Percentiles rank a stretch among this genome's conserved stretches.
Conservation (phyloP, 1,140 invertebrate species). For the Polyergus mexicanus region DNA sequence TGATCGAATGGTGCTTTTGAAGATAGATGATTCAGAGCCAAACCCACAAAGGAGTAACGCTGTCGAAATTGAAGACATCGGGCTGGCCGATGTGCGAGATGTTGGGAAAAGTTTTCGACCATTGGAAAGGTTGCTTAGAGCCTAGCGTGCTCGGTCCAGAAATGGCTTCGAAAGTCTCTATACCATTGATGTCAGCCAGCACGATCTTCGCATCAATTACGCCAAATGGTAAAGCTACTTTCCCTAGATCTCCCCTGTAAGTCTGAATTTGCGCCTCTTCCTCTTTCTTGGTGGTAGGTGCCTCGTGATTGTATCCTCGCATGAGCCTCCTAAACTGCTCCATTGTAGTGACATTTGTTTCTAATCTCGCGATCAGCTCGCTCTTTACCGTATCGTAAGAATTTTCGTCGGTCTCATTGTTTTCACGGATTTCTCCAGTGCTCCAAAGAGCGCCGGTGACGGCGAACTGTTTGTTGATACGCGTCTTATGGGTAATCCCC, state of each 20-base stretch:
- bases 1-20: not conserved
- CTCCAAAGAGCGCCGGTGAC: conserved; percentile 92
- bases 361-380: conserved; percentile 77
- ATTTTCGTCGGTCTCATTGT: conserved; percentile 50
- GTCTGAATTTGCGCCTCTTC: conserved; percentile 67
- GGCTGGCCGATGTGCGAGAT: conserved; percentile 92
- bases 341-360: conserved; percentile 85
- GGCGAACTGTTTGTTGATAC: conserved; percentile 90
- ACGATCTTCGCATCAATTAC: conserved; percentile 82
- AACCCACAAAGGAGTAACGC: conserved; percentile 86
- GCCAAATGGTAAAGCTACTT: conserved; percentile 76
- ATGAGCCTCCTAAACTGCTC: conserved; percentile 87
- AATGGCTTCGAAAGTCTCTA: conserved; percentile 77
- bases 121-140: conserved; percentile 89
- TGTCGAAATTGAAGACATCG: conserved; percentile 91
- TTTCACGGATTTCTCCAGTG: conserved; percentile 93
- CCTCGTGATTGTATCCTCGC: conserved; percentile 86
- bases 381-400: conserved; percentile 44
- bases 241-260: conserved; percentile 80
- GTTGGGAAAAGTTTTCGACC: conserved; percentile 89
- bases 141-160: conserved; percentile 76
- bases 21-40: conserved; percentile 82
- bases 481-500: conserved; percentile 88
- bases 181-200: conserved; percentile 70
- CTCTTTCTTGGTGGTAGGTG: not conserved